Base-by-base conservation (phyloP, 2,888 invertebrate species). In the Escarpia spicata region DNA sequence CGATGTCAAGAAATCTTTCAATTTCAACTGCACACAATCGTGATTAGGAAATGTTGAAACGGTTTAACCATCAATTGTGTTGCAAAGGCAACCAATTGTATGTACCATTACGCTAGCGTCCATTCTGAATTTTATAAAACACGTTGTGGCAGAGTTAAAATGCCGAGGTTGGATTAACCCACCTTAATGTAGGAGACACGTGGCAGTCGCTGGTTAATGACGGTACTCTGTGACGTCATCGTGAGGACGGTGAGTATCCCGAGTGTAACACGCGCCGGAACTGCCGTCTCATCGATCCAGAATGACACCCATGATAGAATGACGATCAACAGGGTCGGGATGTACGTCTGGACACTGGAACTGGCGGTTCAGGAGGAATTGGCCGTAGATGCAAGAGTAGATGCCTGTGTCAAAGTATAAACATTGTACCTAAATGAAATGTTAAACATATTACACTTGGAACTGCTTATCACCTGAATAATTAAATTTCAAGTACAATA, bases 241-340 rank as follows among this genome's bases (percentile, higher is more conserved):
- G 93, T 93, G 91, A 93, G 93, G 45, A 93, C 93, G 43, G 93
- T 93, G 75, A 93, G 92, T 3, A 75, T 75, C 26, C 75, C 75
- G 75, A 94, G 93, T n/a, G 94, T 93, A 43, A 94, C 92, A 19
- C 94, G 90, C 89, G 94, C 94, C 2, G 94, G 94, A 44, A 94
- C 94, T 10, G 94, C 94, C 43, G 93, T 92, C n/a, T 93, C 93
- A 92, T 94, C 93, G 90, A 94, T 94, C 94, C 94, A 94, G 92
- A 94, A 94, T 26, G 94, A 94, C 90, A 94, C 94, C 94, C 94
- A 94, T 37, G 94, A 94, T 52, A 94, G 93, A 31, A 93, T 91
- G 52, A 94, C 94, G 31, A 94, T 94, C 52, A 94, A 92, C n/a
- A 93, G 91, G 92, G 92, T 93, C 31, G 94, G 94, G 90, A 94